Percentiles rank a stretch among this genome's conserved stretches.
Evolutionary conservation across 2,113 vertebrate species (phyloP).

Genomic region (Corythaixoides concolor): DNA sequence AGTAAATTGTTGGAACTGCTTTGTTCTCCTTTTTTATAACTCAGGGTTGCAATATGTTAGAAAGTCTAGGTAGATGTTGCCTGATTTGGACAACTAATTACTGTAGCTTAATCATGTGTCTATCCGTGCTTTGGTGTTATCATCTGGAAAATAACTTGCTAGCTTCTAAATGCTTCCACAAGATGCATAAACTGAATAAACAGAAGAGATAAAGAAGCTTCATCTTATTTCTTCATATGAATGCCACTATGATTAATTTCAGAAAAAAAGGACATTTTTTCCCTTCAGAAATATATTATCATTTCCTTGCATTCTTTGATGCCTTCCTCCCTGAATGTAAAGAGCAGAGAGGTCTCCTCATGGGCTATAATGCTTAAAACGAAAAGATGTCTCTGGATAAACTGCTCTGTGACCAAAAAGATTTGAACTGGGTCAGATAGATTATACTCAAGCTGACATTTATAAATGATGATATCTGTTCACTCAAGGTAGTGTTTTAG

Average conservation of each 20-base stretch:
- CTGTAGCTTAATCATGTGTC: background rate
- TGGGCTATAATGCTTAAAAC: conserved; percentile 38
- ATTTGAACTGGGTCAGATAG: conserved; percentile 57
- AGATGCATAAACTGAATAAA: conserved; percentile 31
- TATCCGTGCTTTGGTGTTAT: background rate
- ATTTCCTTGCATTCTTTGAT: conserved; percentile 64
- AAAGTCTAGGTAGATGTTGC: background rate
- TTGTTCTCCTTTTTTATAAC: background rate
- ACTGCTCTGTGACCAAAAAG: conserved; percentile 53
- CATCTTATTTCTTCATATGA: conserved; percentile 47
- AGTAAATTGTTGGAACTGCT: background rate
- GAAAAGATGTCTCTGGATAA: conserved; percentile 50
- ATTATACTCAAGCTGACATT: conserved; percentile 65
- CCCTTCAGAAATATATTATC: conserved; percentile 52
- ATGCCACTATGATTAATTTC: conserved; percentile 63
- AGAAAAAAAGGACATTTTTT: conserved; percentile 52
- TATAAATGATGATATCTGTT: conserved; percentile 54
- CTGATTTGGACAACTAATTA: background rate
- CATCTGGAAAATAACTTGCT: background rate
- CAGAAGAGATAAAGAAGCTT: conserved; percentile 31
- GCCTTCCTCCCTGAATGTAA: conserved; percentile 8
- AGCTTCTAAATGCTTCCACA: conserved; percentile 40
- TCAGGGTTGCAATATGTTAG: background rate
- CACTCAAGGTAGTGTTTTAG: too few relatives aligned
- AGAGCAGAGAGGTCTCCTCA: background rate